Base-by-base conservation (phyloP, 1,140 invertebrate species). In the Xylocopa sonorina region DNA sequence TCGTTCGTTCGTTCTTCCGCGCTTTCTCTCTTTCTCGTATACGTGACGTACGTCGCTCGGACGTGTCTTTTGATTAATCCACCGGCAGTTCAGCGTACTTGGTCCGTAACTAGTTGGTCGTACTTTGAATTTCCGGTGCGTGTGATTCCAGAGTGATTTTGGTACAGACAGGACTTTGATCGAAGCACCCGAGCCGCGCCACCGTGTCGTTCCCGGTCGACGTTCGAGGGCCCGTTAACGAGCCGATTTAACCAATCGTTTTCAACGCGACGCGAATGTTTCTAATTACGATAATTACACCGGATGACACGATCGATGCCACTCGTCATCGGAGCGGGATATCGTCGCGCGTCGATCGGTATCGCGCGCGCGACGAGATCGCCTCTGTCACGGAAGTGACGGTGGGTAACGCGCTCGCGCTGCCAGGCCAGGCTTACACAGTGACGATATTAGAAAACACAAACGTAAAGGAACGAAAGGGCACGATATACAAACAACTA, bases 401-500 rank as follows among this genome's bases (percentile, higher is more conserved):
- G 58, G 53, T n/a, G n/a, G n/a, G n/a, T n/a, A n/a, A n/a, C 53
- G 34, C 38, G 29, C n/a, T 24, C 2, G 79, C 71, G 72, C 85
- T 86, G 73, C 82, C 82, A 89, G 85, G 82, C 78, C 88, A 86
- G 90, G 86, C 88, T 83, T 80, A 84, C 81, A 87, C 85, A 89
- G 86, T 86, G 89, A 90, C 85, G 86, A 83, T 88, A 88, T 92
- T 38, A 91, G 86, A 91, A 88, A 66, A 48, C 34, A 90, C 86
- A 63, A 71, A 43, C 38, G 43, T 48, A 78, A 69, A 60, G 55
- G 29, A 67, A 66, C 50, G 71, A 67, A 78, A 86, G 58, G 71
- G 85, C 76, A 72, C 86, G 86, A 90, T 90, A 88, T 91, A 91
- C 85, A 90, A 91, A 92, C 87, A 90, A 91, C 85, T 90, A 92